Base-by-base conservation (phyloP, 2,113 vertebrate species). In the Chionodraco myersi region DNA sequence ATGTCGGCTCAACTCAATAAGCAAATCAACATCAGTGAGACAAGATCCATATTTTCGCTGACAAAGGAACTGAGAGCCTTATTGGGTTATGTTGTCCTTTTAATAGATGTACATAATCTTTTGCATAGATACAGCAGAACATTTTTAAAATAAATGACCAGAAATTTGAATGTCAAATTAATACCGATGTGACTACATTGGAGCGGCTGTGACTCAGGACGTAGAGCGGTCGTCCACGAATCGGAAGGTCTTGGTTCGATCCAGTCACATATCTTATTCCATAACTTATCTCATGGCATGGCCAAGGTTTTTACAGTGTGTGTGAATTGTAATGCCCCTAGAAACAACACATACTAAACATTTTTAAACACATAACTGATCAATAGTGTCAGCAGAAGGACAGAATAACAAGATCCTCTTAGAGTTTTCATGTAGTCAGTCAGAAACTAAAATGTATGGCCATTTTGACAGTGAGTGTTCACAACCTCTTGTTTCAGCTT, bases 1-100 rank as follows among this genome's bases (percentile, higher is more conserved):
- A 85, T 72, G 63, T 84, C 86, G 80, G 26, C 83, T 87, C 79
- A 87, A 82, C 87, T 86, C 79, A 87, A 66, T 82, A 88, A 87
- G 83, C 86, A 85, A 81, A 75, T 88, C 78, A 87, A 89, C 82
- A 86, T 88, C 80, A 86, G 11, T 18, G 63, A 72, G 82, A 90
- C 62, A 59, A 76, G 52, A 60, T 49, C 54, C 5, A 23, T 57
- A n/a, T 75, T 34, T 61, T 5, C 51, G 47, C 76, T 54, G 57
- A 79, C 6, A 26, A 68, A 77, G 77, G 48, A 51, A 79, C 18
- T 12, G 41, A 21, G 12, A 54, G 47, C 57, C 13, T 81, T 59
- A 85, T 74, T 65, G 30, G 12, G 41, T 36, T 16, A 13, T 57
- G 26, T 49, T 57, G 26, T 49, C 21, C 5, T 41, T 2, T 7